Evolutionary conservation across 2,797 vertebrate species (phyloP).

Genomic region (Rhynchotus rufescens): DNA sequence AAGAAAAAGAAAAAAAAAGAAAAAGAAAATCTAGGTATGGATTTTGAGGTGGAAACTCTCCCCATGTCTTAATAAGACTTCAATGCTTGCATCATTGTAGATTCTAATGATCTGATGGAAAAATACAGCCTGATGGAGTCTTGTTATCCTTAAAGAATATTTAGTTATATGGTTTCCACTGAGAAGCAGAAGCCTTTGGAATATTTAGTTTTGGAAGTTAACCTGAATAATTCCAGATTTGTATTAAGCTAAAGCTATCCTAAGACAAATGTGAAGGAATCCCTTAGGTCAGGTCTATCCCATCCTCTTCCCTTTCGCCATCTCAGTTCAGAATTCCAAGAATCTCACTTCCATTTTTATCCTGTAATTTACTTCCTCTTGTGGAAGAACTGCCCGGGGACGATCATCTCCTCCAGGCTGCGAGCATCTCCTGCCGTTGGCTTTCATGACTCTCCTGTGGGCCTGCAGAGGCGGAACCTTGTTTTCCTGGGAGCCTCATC

Average conservation of each 20-base stretch:
- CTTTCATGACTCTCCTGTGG: conserved; percentile 1
- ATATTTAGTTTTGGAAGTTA: background rate
- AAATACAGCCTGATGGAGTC: background rate
- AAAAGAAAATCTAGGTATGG: background rate
- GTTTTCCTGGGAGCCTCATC: conserved; percentile 5
- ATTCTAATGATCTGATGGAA: conserved; percentile 27
- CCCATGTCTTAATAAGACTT: background rate
- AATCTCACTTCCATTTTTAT: background rate
- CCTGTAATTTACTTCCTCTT: background rate
- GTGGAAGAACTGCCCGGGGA: background rate
- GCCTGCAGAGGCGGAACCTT: background rate
- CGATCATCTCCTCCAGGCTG: conserved; percentile 20
- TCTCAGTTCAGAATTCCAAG: background rate
- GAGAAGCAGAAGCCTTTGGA: background rate
- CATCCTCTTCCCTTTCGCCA: background rate
- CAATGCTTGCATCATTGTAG: background rate
- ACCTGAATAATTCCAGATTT: background rate
- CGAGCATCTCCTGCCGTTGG: background rate
- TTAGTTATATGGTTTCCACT: background rate
- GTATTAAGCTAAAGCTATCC: background rate
- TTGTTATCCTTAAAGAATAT: conserved; percentile 1
- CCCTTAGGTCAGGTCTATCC: background rate
- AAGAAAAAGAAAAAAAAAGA: rapidly evolving
- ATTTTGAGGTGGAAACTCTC: background rate
- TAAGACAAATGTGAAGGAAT: background rate